Evolutionary conservation across 2,888 invertebrate species (phyloP), one percentile per base, ranked within the genome.

Genomic region (Steromphala cineraria): DNA sequence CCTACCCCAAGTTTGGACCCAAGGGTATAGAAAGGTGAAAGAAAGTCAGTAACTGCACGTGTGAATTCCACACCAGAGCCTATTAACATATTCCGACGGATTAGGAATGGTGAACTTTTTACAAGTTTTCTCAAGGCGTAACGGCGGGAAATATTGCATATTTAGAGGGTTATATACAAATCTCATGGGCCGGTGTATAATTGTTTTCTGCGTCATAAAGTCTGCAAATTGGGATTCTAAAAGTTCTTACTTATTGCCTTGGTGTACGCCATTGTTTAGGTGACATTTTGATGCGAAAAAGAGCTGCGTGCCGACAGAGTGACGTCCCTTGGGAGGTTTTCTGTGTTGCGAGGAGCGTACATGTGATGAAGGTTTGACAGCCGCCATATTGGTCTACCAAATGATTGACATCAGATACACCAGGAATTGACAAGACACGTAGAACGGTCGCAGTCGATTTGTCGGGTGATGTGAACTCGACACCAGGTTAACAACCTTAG

Each of bases 181-280:
- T 36, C 71, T 71, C 71, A 31, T 36, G 71, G 36, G 71, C 15
- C 13, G n/a, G 36, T 31, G 40, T 24, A 40, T 71, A 71, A 40
- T 40, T 71, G 71, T 71, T 31, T 71, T 36, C 71, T 31, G 71
- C 31, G 71, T 71, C 71, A 40, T 71, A 40, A 71, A 71, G 71
- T 36, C 71, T 31, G 71, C 19, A 71, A 71, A 71, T 71, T 71
- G 71, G 31, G 71, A 56, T 56, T 56, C 24, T 56, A 19, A 56
- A 7, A 56, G 56, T 56, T 21, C 24, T 40, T 71, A 71, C 71
- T 71, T 71, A 71, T 71, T 71, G 15, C n/a, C 40, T 31, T 2
- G 31, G 36, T 36, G 40, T 71, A 17, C 15, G 40, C 28, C n/a
- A 36, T 31, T 71, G 40, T 71, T 71, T 71, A 36, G 71, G 71